Evolutionary conservation across 1,140 invertebrate genomes (phyloP).

Genomic region (Drosophila navojoa): DNA sequence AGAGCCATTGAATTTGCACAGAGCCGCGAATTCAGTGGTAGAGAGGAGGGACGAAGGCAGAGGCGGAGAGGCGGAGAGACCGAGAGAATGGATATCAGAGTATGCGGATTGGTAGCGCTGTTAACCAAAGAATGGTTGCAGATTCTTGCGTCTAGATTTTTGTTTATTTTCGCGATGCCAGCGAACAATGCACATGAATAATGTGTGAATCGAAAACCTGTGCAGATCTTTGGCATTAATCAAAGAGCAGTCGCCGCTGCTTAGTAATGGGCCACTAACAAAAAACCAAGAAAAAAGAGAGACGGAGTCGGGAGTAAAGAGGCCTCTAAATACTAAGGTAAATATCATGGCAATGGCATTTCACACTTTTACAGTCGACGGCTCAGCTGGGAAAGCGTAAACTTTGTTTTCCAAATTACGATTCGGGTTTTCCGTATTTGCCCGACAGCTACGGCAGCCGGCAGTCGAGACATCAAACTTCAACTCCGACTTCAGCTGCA

Average conservation of each 20-base stretch:
- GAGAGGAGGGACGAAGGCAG: not conserved
- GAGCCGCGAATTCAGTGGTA: conserved; percentile 8
- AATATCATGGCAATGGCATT: conserved; percentile 75
- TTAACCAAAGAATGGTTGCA: conserved; percentile 71
- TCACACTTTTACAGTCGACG: conserved; percentile 78
- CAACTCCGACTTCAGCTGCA: conserved; percentile 4
- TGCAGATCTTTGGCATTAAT: conserved; percentile 76
- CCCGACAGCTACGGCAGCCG: conserved; percentile 17
- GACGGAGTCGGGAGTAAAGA: conserved; percentile 20
- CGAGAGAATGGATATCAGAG: not conserved
- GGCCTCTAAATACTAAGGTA: conserved; percentile 71
- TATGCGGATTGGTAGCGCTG: conserved; percentile 44
- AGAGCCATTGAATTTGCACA: conserved; percentile 79
- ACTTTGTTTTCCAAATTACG: conserved; percentile 72
- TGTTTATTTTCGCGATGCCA: conserved; percentile 73
- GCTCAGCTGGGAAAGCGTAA: conserved; percentile 64
- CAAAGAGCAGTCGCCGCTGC: conserved; percentile 70
- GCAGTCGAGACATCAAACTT: not conserved
- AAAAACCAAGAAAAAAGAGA: not conserved
- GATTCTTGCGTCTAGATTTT: conserved; percentile 80
- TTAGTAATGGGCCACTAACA: conserved; percentile 64
- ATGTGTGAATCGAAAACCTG: conserved; percentile 81
- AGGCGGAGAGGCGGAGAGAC: not conserved
- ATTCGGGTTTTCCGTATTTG: conserved; percentile 36
- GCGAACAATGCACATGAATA: conserved; percentile 80